These are phyloP conservation scores for Propithecus coquereli DNA, from an alignment of 2,113 vertebrate species.

Conservation along the genomic window DNA sequence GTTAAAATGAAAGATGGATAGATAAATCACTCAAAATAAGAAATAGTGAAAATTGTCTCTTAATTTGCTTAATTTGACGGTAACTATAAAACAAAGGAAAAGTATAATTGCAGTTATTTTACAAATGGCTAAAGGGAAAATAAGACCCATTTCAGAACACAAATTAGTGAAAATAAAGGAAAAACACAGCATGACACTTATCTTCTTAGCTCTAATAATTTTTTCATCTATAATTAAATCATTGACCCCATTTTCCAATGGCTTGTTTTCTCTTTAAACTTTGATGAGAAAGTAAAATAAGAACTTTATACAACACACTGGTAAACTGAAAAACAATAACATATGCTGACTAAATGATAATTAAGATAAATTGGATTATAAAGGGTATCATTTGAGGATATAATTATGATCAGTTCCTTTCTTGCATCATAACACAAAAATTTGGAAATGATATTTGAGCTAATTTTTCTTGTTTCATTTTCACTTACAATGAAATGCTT, in stretches of 20 bases:
- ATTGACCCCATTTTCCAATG: constrained; percentile 63
- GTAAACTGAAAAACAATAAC: neutral
- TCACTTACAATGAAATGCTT: neutral
- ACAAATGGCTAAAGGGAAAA: constrained; percentile 75
- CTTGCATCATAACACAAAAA: neutral
- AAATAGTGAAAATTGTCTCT: constrained; percentile 75
- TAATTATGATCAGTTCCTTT: neutral
- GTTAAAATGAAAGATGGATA: constrained; percentile 68
- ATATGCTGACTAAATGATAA: neutral
- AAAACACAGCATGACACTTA: constrained; percentile 52
- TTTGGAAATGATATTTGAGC: neutral
- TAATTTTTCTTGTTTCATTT: neutral
- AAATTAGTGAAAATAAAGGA: constrained; percentile 65
- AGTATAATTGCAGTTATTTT: constrained; percentile 78
- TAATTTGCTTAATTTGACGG: constrained; percentile 76
- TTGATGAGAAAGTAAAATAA: neutral
- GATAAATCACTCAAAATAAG: constrained; percentile 72
- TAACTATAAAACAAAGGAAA: constrained; percentile 70
- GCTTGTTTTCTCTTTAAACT: constrained; percentile 22
- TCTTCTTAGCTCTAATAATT: constrained; percentile 35
- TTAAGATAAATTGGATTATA: neutral
- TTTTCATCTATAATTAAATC: constrained; percentile 56
- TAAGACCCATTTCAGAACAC: constrained; percentile 66
- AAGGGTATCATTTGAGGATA: neutral
- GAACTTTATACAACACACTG: neutral